phyloP scores from a whole-genome alignment of 2,888 invertebrate species.

The Pyrrhosoma nymphula region DNA sequence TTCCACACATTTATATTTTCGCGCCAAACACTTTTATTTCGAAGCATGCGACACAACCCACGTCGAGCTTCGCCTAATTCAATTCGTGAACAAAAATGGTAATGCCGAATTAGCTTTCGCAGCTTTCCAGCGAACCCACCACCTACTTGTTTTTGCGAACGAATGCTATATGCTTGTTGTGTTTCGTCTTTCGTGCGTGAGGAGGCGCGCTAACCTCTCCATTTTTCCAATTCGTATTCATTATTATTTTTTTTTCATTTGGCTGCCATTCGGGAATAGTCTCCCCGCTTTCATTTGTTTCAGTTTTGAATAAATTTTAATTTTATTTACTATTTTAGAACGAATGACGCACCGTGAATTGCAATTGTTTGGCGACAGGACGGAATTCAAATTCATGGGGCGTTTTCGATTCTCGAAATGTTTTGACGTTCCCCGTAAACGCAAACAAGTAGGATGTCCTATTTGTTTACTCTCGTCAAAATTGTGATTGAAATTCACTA shows the following conservation, averaged over 20 bases:
- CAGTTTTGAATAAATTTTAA: background rate
- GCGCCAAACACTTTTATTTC: background rate
- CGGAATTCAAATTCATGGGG: slow-evolving; percentile 23
- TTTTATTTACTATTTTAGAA: background rate
- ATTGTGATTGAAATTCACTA: slow-evolving; percentile 22
- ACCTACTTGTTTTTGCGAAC: too few relatives aligned
- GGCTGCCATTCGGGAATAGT: background rate
- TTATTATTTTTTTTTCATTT: too few relatives aligned
- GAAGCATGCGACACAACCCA: background rate
- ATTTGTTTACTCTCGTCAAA: background rate
- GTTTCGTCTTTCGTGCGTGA: background rate
- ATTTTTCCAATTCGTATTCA: background rate
- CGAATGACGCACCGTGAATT: background rate
- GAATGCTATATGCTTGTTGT: background rate
- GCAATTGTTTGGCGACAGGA: background rate
- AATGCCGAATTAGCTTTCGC: background rate
- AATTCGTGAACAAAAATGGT: background rate
- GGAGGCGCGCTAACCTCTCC: background rate
- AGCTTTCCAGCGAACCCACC: background rate
- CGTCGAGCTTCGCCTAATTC: background rate
- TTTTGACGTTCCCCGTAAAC: background rate
- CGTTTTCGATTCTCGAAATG: background rate
- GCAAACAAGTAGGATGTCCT: slow-evolving; percentile 25
- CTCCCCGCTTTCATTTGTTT: background rate
- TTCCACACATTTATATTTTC: background rate